phyloP scores from a whole-genome alignment of 2,113 vertebrate species.

The Rhizomys pruinosus region DNA sequence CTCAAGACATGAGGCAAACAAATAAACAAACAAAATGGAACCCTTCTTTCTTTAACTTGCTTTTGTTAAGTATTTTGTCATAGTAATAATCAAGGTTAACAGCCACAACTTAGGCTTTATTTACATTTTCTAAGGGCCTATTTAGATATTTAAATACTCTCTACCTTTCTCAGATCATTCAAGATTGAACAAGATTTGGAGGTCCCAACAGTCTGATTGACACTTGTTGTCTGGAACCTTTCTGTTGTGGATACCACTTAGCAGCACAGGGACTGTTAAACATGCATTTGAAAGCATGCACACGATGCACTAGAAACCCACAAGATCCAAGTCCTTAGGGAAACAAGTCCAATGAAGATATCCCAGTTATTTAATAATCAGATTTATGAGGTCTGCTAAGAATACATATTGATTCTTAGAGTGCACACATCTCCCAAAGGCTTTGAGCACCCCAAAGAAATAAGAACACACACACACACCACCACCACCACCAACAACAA shows the following conservation, averaged over 20 bases:
- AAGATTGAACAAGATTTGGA: background rate
- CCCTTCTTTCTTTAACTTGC: background rate
- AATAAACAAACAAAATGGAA: too few relatives aligned
- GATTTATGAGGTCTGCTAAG: background rate
- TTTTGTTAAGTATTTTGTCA: background rate
- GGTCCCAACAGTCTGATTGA: too few relatives aligned
- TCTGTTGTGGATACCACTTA: background rate
- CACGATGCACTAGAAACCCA: background rate
- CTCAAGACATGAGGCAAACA: background rate
- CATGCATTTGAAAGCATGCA: background rate
- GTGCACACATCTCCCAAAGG: background rate
- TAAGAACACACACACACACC: background rate
- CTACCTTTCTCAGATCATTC: background rate
- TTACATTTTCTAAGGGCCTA: background rate
- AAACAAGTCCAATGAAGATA: background rate
- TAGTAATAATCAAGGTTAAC: background rate
- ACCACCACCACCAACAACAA: background rate
- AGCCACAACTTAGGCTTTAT: too few relatives aligned
- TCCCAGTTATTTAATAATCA: background rate
- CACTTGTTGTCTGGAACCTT: background rate
- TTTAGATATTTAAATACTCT: background rate
- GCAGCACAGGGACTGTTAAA: background rate
- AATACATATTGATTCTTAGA: conserved; percentile 4
- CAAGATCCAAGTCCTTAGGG: background rate
- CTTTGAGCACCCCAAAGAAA: background rate